phyloP scores from a whole-genome alignment of 2,113 vertebrate genomes.

The Podarcis muralis region DNA sequence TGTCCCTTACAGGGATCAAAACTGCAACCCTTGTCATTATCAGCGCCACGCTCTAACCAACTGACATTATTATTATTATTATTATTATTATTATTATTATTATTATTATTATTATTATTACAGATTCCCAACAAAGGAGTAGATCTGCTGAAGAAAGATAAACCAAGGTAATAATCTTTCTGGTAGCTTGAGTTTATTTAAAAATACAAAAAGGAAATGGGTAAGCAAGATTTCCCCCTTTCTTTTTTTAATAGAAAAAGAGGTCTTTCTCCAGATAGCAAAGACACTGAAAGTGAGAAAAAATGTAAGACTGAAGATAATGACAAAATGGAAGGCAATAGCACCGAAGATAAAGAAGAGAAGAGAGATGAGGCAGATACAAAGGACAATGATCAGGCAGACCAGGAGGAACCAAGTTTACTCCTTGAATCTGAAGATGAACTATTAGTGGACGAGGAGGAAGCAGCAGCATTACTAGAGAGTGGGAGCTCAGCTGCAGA shows the following conservation, averaged over 20 bases:
- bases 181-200: background rate
- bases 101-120: conserved; percentile 46
- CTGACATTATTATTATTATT: too few species aligned
- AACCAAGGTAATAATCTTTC: conserved; percentile 77
- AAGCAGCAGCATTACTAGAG: conserved; percentile 80
- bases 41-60: too few species aligned
- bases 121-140: conserved; percentile 84
- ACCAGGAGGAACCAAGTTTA: conserved; percentile 74
- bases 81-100: too few species aligned
- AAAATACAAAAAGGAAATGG: background rate
- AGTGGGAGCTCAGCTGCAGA: conserved; percentile 81
- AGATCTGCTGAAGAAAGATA: conserved; percentile 82
- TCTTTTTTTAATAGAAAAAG: conserved; percentile 74
- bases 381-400: conserved; percentile 74
- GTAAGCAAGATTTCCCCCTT: conserved; percentile 12
- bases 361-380: conserved; percentile 71
- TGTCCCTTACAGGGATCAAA: too few species aligned
- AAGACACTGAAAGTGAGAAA: conserved; percentile 79
- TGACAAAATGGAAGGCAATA: conserved; percentile 73
- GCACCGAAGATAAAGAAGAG: conserved; percentile 73
- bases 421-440: conserved; percentile 82
- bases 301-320: conserved; percentile 76
- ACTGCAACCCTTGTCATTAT: too few species aligned
- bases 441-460: conserved; percentile 80
- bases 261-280: conserved; percentile 81